phyloP scores from a whole-genome alignment of 2,888 invertebrate genomes.

The Euproctis similis region DNA sequence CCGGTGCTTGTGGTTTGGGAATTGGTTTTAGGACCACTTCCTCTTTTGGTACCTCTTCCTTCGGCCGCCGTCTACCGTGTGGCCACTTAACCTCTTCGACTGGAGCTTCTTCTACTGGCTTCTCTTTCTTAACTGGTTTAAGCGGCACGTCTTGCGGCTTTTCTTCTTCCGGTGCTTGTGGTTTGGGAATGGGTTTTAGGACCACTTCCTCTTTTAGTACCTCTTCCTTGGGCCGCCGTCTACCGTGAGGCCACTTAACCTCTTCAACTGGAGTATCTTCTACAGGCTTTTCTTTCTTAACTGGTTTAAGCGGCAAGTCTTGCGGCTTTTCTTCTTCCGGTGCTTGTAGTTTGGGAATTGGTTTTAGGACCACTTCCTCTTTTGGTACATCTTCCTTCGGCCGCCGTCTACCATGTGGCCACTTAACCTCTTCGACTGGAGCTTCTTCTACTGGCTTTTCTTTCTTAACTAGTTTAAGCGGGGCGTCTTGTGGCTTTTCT shows the following conservation, averaged over 20 bases:
- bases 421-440: conserved; percentile 12
- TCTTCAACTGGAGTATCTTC: not conserved
- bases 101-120: not conserved
- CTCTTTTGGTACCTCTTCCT: not conserved
- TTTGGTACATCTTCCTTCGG: conserved; percentile 33
- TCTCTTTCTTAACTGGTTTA: not conserved
- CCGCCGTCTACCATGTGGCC: conserved; percentile 4
- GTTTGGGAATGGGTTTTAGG: not conserved
- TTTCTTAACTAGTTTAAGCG: conserved; percentile 22
- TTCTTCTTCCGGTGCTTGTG: not conserved
- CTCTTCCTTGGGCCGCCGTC: not conserved
- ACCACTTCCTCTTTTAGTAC: not conserved
- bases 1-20: not conserved
- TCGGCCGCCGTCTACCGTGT: not conserved
- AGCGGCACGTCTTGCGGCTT: not conserved
- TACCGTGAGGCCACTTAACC: not conserved
- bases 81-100: not conserved
- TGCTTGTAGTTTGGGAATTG: conserved; percentile 26
- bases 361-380: conserved; percentile 36
- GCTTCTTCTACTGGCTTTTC: not conserved
- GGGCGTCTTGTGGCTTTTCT: conserved; percentile 51
- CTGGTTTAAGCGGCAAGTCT: conserved; percentile 15
- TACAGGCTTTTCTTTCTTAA: not conserved
- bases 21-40: not conserved
- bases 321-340: conserved; percentile 29